These are phyloP conservation scores for Elaphurus davidianus DNA, from an alignment of 2,113 vertebrate genomes.

Conservation along the genomic window DNA sequence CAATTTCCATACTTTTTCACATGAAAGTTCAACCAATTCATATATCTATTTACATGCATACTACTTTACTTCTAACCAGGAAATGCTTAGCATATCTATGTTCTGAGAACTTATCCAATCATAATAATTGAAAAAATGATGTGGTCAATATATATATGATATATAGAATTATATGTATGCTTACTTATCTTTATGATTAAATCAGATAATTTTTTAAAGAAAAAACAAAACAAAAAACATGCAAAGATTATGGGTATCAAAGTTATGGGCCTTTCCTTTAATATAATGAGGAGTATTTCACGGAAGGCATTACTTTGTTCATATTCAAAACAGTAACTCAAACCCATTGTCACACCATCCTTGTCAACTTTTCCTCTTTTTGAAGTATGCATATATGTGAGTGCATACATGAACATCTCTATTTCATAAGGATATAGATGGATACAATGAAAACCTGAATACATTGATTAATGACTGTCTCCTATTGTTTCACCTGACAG, in stretches of 20 bases:
- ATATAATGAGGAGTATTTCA: neutral
- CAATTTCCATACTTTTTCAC: neutral
- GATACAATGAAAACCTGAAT: neutral
- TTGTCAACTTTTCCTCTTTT: neutral
- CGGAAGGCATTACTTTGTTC: neutral
- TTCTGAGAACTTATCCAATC: neutral
- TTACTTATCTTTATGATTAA: neutral
- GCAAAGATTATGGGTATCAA: neutral
- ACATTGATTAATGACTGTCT: neutral
- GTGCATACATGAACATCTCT: neutral
- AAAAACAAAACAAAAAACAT: neutral
- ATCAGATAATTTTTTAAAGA: neutral
- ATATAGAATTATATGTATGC: neutral
- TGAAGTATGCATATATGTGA: neutral
- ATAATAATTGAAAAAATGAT: neutral
- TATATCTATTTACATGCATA: neutral
- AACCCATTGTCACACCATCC: neutral
- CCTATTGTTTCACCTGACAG: neutral
- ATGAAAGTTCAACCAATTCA: neutral
- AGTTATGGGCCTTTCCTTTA: neutral
- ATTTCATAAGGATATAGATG: neutral
- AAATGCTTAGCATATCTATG: neutral
- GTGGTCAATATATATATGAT: neutral
- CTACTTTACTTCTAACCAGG: neutral
- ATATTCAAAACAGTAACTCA: neutral